Percentiles rank a stretch among this genome's conserved stretches.
These are phyloP conservation scores for Watsonalla binaria DNA, from an alignment of 2,888 invertebrate genomes.

Conservation along the genomic window DNA sequence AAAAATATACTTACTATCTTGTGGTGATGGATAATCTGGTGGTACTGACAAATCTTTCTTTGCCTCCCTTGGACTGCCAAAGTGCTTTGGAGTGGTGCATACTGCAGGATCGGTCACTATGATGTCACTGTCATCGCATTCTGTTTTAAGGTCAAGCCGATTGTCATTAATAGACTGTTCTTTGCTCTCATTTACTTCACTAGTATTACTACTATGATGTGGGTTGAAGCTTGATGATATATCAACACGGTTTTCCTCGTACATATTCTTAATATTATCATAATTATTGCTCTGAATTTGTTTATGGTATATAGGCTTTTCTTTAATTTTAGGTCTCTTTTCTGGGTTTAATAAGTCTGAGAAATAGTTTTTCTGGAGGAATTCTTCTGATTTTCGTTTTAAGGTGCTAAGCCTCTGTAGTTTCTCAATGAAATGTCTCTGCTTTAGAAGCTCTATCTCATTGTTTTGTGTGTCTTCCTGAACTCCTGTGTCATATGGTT, in stretches of 20 bases:
- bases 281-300: conserved; percentile 48
- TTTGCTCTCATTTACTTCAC: conserved; percentile 47
- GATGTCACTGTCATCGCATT: conserved; percentile 71
- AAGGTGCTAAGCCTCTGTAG: conserved; percentile 63
- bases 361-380: conserved; percentile 64
- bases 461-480: conserved; percentile 50
- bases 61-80: conserved; percentile 51
- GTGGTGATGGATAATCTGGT: conserved; percentile 62
- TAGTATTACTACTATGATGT: conserved; percentile 33
- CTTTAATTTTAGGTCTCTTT: conserved; percentile 64
- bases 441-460: conserved; percentile 56
- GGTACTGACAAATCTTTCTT: conserved; percentile 51
- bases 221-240: conserved; percentile 49
- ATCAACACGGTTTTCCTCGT: conserved; percentile 59
- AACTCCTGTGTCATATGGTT: conserved; percentile 43
- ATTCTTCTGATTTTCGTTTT: conserved; percentile 72
- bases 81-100: conserved; percentile 58
- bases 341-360: conserved; percentile 54
- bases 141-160: conserved; percentile 60
- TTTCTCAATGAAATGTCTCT: conserved; percentile 67
- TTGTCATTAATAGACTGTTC: conserved; percentile 40
- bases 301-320: conserved; percentile 48
- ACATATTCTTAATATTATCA: conserved; percentile 55
- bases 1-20: conserved; percentile 64
- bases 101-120: conserved; percentile 67